Conservation (phyloP, 2,113 vertebrate species). For the Bagarius yarrelli region DNA sequence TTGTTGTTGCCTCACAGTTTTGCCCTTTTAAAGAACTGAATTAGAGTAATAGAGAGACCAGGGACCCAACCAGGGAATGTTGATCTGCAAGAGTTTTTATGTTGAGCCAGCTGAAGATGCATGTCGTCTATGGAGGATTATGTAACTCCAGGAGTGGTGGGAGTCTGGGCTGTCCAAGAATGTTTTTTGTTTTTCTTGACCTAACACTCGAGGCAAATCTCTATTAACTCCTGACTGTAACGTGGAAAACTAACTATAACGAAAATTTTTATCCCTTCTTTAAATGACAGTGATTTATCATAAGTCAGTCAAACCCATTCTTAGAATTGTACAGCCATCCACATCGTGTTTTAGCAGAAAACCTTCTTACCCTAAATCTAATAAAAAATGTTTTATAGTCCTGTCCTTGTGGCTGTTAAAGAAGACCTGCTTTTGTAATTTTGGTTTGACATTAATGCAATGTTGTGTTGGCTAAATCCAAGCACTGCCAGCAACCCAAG, state of each 20-base stretch:
- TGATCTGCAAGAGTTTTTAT: background rate
- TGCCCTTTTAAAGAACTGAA: background rate
- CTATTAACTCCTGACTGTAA: constrained; percentile 29
- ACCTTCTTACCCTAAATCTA: background rate
- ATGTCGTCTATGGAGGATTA: constrained; percentile 11
- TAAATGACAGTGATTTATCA: background rate
- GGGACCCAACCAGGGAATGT: background rate
- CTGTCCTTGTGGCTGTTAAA: background rate
- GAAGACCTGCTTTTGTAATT: constrained; percentile 22
- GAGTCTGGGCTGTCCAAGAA: constrained; percentile 45
- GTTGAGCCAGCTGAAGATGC: constrained; percentile 23
- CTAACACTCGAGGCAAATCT: constrained; percentile 32
- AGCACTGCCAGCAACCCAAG: constrained; percentile 34
- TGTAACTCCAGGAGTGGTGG: constrained; percentile 44
- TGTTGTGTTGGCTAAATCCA: constrained; percentile 19
- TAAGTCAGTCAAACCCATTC: no score
- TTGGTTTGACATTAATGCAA: constrained; percentile 29
- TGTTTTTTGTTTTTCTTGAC: constrained; percentile 26
- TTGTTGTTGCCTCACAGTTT: background rate
- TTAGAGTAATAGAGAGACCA: background rate
- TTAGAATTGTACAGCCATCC: background rate
- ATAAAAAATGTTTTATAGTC: background rate
- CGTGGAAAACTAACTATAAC: constrained; percentile 4
- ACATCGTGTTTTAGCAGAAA: background rate
- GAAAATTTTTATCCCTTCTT: background rate